Conservation (phyloP, 2,888 invertebrate species). For the Apotomis turbidana region DNA sequence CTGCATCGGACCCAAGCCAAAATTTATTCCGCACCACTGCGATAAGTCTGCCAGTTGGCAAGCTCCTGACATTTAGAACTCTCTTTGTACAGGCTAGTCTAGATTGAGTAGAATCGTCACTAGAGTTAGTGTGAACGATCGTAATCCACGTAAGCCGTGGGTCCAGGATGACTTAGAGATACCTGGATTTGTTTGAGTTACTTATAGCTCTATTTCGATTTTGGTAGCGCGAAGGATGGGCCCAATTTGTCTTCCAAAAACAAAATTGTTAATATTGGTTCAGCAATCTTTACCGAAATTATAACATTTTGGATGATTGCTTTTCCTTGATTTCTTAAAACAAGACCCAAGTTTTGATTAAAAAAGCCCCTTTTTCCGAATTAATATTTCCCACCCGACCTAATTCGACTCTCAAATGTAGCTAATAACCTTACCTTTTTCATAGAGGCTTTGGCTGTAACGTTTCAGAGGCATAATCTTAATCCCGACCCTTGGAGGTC, state of each 20-base stretch:
- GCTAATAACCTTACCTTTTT: slow-evolving; percentile 73
- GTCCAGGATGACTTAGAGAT: slow-evolving; percentile 50
- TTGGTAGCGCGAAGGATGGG: slow-evolving; percentile 25
- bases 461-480: slow-evolving; percentile 63
- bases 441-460: slow-evolving; percentile 65
- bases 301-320: slow-evolving; percentile 51
- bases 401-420: slow-evolving; percentile 65
- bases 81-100: slow-evolving; percentile 57
- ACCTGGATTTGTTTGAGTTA: slow-evolving; percentile 27
- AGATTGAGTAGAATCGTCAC: slow-evolving; percentile 56
- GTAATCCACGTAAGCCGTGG: slow-evolving; percentile 58
- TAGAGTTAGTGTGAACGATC: slow-evolving; percentile 64
- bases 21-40: slow-evolving; percentile 54
- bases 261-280: slow-evolving; percentile 25
- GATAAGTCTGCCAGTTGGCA: slow-evolving; percentile 63
- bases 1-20: slow-evolving; percentile 46
- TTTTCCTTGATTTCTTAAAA: slow-evolving; percentile 43
- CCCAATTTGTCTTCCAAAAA: slow-evolving; percentile 9
- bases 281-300: slow-evolving; percentile 46
- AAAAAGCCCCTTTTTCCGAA: slow-evolving; percentile 16
- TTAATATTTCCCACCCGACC: slow-evolving; percentile 39
- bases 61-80: slow-evolving; percentile 60
- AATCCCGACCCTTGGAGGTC: slow-evolving; percentile 57
- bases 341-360: slow-evolving; percentile 18
- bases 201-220: slow-evolving; percentile 16